phyloP scores from a whole-genome alignment of 2,113 vertebrate genomes.

The Actenoides lindsayi region DNA sequence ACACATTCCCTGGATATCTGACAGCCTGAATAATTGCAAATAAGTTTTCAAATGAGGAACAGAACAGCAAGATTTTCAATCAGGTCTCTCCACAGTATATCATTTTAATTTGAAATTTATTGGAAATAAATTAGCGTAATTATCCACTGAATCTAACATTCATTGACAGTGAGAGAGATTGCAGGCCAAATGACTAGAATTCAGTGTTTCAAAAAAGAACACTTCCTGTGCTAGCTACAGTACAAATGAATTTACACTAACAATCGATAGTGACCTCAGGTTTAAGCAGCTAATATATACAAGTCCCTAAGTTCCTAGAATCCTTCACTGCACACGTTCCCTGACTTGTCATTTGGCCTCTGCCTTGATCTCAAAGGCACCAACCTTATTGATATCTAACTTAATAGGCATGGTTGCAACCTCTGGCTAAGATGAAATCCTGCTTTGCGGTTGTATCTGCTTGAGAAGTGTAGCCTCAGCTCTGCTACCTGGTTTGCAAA shows the following conservation, averaged over 20 bases:
- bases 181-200: conserved; percentile 23
- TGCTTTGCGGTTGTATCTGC: not conserved
- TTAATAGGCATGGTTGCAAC: not conserved
- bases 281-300: not conserved
- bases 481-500: not conserved
- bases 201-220: not conserved
- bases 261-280: not conserved
- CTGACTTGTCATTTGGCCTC: not conserved
- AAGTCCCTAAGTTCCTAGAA: not conserved
- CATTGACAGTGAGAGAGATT: conserved; percentile 2
- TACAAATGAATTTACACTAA: not conserved
- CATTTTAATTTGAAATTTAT: conserved; percentile 71
- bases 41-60: conserved; percentile 25
- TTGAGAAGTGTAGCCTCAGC: not conserved
- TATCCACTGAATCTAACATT: conserved; percentile 25
- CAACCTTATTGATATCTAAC: not conserved
- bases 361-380: not conserved
- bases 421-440: conserved; percentile 12
- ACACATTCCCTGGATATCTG: not conserved
- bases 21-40: conserved; percentile 56
- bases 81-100: conserved; percentile 30
- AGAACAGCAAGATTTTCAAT: conserved; percentile 54
- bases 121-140: conserved; percentile 60
- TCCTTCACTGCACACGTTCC: not conserved
- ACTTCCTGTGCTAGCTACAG: not conserved